Evolutionary conservation across 2,888 invertebrate genomes (phyloP).

Genomic region (Malthinus seriepunctatus): DNA sequence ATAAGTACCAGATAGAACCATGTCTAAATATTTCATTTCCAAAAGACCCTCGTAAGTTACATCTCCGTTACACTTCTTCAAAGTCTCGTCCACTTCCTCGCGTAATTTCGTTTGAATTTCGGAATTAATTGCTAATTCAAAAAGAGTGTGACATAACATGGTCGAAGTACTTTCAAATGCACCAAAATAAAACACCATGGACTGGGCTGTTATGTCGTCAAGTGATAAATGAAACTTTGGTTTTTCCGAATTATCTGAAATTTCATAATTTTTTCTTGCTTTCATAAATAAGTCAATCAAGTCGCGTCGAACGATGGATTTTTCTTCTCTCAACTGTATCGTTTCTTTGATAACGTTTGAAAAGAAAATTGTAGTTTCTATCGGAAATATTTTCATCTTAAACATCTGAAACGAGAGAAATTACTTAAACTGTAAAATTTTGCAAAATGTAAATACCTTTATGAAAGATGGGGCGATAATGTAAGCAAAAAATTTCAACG

Average conservation of each 20-base stretch:
- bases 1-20: conserved; percentile 61
- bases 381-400: not conserved
- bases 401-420: not conserved
- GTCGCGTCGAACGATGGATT: too few relatives aligned
- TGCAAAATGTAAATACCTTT: too few relatives aligned
- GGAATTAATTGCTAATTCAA: conserved; percentile 62
- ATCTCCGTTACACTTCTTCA: conserved; percentile 38
- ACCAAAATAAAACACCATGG: conserved; percentile 58
- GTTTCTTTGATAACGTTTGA: not conserved
- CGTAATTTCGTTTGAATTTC: conserved; percentile 61
- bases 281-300: too few relatives aligned
- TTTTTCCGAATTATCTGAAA: too few relatives aligned
- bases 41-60: conserved; percentile 52
- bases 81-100: conserved; percentile 58
- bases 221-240: conserved; percentile 7
- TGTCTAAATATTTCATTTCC: conserved; percentile 59
- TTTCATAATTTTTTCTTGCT: too few relatives aligned
- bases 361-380: conserved; percentile 5
- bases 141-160: conserved; percentile 56
- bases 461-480: too few relatives aligned
- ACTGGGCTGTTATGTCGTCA: conserved; percentile 63
- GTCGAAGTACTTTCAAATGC: conserved; percentile 58
- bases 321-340: not conserved
- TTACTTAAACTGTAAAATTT: too few relatives aligned
- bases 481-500: too few relatives aligned